phyloP scores from a whole-genome alignment of 1,140 invertebrate genomes.

The Sarcophaga bullata region DNA sequence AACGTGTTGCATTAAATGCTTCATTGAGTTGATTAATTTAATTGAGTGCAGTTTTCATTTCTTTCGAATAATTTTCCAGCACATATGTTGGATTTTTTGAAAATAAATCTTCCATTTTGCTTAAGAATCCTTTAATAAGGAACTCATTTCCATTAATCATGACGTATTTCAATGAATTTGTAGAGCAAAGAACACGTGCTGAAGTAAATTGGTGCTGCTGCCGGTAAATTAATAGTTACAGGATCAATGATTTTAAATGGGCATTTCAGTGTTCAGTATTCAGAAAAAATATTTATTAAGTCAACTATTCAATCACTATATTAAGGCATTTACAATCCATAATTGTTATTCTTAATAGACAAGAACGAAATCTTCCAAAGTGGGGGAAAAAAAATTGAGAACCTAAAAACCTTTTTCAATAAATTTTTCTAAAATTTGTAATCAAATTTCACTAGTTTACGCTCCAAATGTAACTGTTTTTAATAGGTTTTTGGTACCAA shows the following conservation, averaged over 20 bases:
- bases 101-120: neutral
- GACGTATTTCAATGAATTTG: neutral
- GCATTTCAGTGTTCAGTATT: neutral
- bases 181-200: neutral
- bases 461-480: too few species aligned
- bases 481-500: too few species aligned
- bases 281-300: neutral
- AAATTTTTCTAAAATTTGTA: too few species aligned
- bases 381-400: too few species aligned
- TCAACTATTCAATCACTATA: neutral
- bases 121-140: neutral
- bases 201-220: neutral
- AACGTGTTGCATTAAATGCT: slow-evolving; percentile 29
- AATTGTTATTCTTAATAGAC: too few species aligned
- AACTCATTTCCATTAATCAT: neutral
- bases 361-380: too few species aligned
- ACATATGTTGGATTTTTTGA: neutral
- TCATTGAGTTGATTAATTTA: slow-evolving; percentile 37
- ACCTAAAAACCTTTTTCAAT: too few species aligned
- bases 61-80: neutral
- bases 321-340: too few species aligned
- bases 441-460: too few species aligned
- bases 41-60: neutral
- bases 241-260: neutral
- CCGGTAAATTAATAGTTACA: neutral